Conservation (phyloP, 2,888 invertebrate genomes). For the Drosophila paucipuncta region DNA sequence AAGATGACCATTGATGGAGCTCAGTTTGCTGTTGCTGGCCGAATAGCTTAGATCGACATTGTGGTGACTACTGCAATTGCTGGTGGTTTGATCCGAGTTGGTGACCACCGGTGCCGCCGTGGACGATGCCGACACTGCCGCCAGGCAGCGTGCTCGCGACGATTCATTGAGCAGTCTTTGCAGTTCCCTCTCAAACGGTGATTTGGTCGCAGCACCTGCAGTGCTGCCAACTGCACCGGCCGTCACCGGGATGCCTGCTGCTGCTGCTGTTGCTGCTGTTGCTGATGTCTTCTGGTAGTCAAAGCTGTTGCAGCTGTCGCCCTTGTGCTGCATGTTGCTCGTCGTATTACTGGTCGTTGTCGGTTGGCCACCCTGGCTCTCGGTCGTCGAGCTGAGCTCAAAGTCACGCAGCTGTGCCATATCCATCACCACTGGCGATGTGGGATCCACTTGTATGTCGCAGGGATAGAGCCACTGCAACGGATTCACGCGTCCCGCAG, state of each 20-base stretch:
- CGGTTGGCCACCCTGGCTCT: conserved; percentile 86
- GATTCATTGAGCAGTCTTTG: conserved; percentile 91
- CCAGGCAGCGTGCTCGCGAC: conserved; percentile 78
- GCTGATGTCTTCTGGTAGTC: conserved; percentile 85
- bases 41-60: conserved; percentile 83
- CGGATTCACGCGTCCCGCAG: conserved; percentile 83
- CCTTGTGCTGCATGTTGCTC: conserved; percentile 87
- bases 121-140: conserved; percentile 57
- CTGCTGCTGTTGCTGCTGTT: conserved; percentile 27
- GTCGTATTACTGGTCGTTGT: conserved; percentile 84
- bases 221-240: conserved; percentile 49
- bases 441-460: conserved; percentile 87
- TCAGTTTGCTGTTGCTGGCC: conserved; percentile 83
- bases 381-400: conserved; percentile 85
- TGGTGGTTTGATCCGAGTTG: conserved; percentile 66
- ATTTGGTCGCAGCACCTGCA: conserved; percentile 85
- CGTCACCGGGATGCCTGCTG: not conserved
- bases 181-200: conserved; percentile 92
- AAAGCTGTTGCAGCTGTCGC: conserved; percentile 89
- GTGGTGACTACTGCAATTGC: conserved; percentile 82
- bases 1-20: conserved; percentile 74
- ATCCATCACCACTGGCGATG: conserved; percentile 82
- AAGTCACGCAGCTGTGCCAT: conserved; percentile 84
- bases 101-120: conserved; percentile 42
- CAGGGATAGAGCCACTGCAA: conserved; percentile 88